Conservation (phyloP, 2,888 invertebrate genomes). For the Protodeltote pygarga region DNA sequence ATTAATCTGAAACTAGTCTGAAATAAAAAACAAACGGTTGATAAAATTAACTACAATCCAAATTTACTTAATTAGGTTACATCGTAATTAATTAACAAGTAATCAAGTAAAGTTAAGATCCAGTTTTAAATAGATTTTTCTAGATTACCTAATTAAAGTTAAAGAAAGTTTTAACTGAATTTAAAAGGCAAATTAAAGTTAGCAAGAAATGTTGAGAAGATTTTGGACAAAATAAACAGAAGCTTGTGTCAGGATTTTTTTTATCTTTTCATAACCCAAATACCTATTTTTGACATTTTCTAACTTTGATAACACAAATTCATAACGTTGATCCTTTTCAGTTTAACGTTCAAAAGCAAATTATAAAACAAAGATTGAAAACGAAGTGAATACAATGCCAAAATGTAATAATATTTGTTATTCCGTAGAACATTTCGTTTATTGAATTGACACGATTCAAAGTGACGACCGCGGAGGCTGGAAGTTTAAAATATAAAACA, state of each 20-base stretch:
- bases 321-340: conserved; percentile 31
- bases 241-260: conserved; percentile 13
- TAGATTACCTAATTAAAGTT: conserved; percentile 12
- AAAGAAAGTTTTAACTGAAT: conserved; percentile 13
- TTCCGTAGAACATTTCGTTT: conserved; percentile 46
- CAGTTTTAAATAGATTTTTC: conserved; percentile 1
- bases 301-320: conserved; percentile 36
- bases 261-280: conserved; percentile 21
- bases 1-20: no score
- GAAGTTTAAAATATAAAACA: conserved; percentile 46
- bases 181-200: conserved; percentile 7
- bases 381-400: conserved; percentile 34
- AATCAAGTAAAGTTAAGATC: no score
- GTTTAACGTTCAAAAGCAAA: conserved; percentile 30
- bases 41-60: no score
- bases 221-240: conserved; percentile 16
- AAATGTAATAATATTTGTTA: conserved; percentile 49
- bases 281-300: conserved; percentile 30
- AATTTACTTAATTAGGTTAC: no score
- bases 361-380: conserved; percentile 49
- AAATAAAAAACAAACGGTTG: no score
- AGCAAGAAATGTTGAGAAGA: conserved; percentile 10
- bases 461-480: conserved; percentile 28
- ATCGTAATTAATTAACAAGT: no score
- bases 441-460: conserved; percentile 51